These are phyloP conservation scores for Tetramorium parvispinum DNA, from an alignment of 1,140 invertebrate species.

Conservation along the genomic window DNA sequence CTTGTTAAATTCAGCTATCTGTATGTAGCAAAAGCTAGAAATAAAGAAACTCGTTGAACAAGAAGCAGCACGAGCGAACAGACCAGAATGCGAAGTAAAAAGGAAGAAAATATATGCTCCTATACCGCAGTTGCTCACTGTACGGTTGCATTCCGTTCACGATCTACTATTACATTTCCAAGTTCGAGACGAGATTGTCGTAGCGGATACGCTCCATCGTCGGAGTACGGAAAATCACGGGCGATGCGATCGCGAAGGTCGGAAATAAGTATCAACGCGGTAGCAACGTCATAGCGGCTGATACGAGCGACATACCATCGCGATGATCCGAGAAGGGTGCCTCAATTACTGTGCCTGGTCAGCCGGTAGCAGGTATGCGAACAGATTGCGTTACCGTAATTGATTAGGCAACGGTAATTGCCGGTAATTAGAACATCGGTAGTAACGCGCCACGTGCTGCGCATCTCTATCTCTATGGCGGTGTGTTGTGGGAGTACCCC, in stretches of 20 bases:
- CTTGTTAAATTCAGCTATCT: slow-evolving; percentile 10
- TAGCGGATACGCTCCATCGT: slow-evolving; percentile 33
- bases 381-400: slow-evolving; percentile 81
- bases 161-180: slow-evolving; percentile 43
- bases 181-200: slow-evolving; percentile 47
- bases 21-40: slow-evolving; percentile 36
- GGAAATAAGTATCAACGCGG: slow-evolving; percentile 41
- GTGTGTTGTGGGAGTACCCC: slow-evolving; percentile 15
- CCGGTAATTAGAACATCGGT: slow-evolving; percentile 79
- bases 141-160: slow-evolving; percentile 43
- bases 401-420: slow-evolving; percentile 81
- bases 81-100: slow-evolving; percentile 11
- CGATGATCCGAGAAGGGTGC: slow-evolving; percentile 58
- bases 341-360: slow-evolving; percentile 76
- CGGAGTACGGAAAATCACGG: neutral
- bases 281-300: neutral
- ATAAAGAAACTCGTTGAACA: slow-evolving; percentile 34
- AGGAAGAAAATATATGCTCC: slow-evolving; percentile 11
- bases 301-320: slow-evolving; percentile 49
- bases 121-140: slow-evolving; percentile 11
- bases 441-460: slow-evolving; percentile 62
- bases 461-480: slow-evolving; percentile 53
- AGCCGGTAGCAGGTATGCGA: slow-evolving; percentile 75
- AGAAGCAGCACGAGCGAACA: slow-evolving; percentile 27
- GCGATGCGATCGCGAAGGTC: slow-evolving; percentile 16